Evolutionary conservation across 2,888 invertebrate species (phyloP).

Genomic region (Drosophila glabriapex): DNA sequence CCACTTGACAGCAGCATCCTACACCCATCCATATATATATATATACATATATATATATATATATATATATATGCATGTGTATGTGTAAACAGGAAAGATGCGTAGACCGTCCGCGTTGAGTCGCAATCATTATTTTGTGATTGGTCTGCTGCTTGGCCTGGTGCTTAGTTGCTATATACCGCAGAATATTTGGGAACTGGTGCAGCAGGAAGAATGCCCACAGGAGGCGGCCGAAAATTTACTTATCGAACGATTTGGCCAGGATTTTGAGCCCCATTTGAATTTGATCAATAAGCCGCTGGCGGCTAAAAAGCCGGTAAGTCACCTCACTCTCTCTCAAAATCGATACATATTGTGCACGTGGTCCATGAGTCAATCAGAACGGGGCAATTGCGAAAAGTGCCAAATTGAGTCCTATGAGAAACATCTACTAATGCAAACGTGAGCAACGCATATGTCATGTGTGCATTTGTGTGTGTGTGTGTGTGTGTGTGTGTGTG

Average conservation of each 20-base stretch:
- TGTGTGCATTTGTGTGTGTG: neutral
- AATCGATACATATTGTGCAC: slow-evolving; percentile 31
- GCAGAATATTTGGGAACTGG: slow-evolving; percentile 84
- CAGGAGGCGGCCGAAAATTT: slow-evolving; percentile 84
- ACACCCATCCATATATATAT: slow-evolving; percentile 6
- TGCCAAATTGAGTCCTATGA: slow-evolving; percentile 15
- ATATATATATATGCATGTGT: slow-evolving; percentile 8
- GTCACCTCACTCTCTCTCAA: slow-evolving; percentile 38
- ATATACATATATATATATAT: slow-evolving; percentile 17
- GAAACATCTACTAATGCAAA: slow-evolving; percentile 21
- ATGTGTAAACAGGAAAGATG: slow-evolving; percentile 67
- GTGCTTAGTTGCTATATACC: slow-evolving; percentile 84
- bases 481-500: slow-evolving; percentile 11
- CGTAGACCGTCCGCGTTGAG: slow-evolving; percentile 82
- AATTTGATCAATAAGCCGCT: slow-evolving; percentile 85
- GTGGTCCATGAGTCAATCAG: slow-evolving; percentile 47
- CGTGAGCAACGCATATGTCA: neutral
- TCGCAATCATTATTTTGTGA: slow-evolving; percentile 84
- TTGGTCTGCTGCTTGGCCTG: slow-evolving; percentile 84
- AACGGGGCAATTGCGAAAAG: slow-evolving; percentile 16
- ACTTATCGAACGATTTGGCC: slow-evolving; percentile 84
- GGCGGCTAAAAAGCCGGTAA: slow-evolving; percentile 85
- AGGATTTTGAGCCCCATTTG: slow-evolving; percentile 85
- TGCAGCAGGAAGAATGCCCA: slow-evolving; percentile 85
- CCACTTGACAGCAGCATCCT: slow-evolving; percentile 61